Evolutionary conservation across 2,113 vertebrate genomes (phyloP).

Genomic region (Cephalopterus ornatus): DNA sequence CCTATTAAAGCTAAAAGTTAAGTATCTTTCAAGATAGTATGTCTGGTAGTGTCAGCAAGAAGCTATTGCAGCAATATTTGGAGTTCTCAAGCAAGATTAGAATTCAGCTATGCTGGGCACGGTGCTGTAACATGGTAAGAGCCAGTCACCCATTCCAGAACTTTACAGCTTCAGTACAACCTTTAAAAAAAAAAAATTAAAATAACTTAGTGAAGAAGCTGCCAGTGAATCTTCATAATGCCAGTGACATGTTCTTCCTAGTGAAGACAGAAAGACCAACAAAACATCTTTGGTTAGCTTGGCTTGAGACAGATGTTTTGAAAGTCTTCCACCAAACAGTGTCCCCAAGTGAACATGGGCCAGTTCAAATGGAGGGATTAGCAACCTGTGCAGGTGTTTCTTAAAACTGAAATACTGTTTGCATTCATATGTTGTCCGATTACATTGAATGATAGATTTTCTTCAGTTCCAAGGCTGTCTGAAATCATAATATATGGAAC

Average conservation of each 20-base stretch:
- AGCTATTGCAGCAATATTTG: neutral
- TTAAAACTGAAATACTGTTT: neutral
- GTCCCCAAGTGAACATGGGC: rapidly evolving
- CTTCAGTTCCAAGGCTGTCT: neutral
- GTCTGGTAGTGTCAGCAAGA: neutral
- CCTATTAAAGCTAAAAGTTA: neutral
- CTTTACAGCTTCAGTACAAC: neutral
- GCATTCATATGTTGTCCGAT: neutral
- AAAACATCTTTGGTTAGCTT: neutral
- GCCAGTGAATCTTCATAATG: neutral
- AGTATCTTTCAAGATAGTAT: neutral
- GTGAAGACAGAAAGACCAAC: neutral
- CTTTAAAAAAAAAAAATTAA: neutral
- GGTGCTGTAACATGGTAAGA: neutral
- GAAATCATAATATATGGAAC: neutral
- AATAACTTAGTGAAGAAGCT: neutral
- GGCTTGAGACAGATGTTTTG: neutral
- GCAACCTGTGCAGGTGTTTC: neutral
- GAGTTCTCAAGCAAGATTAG: neutral
- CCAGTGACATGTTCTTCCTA: neutral
- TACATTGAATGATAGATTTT: neutral
- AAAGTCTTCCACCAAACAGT: neutral
- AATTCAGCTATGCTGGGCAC: neutral
- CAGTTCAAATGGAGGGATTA: neutral
- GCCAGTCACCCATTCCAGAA: neutral